Evolutionary conservation across 2,888 invertebrate species (phyloP), one percentile per base, ranked within the genome.

Genomic region (Linhomoeus sp.): DNA sequence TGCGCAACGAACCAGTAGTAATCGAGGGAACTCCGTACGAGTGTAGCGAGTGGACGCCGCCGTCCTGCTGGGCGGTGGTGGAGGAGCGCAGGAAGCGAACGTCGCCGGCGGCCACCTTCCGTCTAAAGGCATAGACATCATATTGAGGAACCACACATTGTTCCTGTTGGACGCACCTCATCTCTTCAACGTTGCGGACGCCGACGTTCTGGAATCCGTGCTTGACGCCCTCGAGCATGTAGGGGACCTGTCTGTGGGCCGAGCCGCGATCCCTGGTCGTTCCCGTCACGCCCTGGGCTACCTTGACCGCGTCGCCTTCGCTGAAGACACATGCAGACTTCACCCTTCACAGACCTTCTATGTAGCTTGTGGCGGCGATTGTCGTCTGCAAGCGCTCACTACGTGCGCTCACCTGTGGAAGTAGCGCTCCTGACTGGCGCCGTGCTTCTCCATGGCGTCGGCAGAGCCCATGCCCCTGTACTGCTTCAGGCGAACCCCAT

Each of bases 171-270:
- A n/a, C n/a, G n/a, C 25, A 41, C 41, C 41, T 41, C 24, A 63
- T 50, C 19, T 60, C 56, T 15, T 39, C 44, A 35, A 64, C 45
- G 14, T 53, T 55, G 12, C 50, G 49, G n/a, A 43, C 67, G 24
- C 94, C 94, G 58, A 97, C 83, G 64, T 97, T 94, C 68, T 97
- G 97, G 65, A 86, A 88, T 54, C 92, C 84, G 66, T 97, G 92
- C 65, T 86, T 83, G 55, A 94, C 75, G 1, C 97, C 97, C 54
- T 87, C 79, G 61, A 90, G 82, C 50, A 97, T 71, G 66, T 97
- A 97, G 0, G 94, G 94, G 47, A 92, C 74, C 69, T 90, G 97
- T 54, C 86, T 77, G 51, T 94, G 74, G 35, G 92, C 85, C 23
- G 90, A 88, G 24, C 97, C 97, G 66, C 94, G 92, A 66, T 99